phyloP scores from a whole-genome alignment of 2,113 vertebrate genomes.

The Ranitomeya imitator region DNA sequence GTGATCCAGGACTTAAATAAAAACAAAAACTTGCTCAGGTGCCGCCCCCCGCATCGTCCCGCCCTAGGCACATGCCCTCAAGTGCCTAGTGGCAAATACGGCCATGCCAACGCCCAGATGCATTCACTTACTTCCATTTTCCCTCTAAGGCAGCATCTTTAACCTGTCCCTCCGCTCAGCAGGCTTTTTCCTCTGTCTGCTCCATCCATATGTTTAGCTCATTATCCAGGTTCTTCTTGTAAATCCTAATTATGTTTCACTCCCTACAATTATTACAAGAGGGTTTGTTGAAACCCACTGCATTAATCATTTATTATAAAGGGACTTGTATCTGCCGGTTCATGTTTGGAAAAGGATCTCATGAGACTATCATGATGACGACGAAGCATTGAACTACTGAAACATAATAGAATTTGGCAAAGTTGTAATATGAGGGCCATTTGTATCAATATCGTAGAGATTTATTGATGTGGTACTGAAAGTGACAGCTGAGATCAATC shows the following conservation, averaged over 20 bases:
- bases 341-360: not conserved
- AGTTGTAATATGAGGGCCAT: not conserved
- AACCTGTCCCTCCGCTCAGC: slow-evolving; percentile 8
- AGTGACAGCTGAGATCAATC: too few species aligned
- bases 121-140: not conserved
- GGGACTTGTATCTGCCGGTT: not conserved
- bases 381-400: not conserved
- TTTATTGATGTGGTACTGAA: too few species aligned
- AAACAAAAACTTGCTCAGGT: too few species aligned
- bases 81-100: too few species aligned
- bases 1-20: too few species aligned
- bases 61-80: too few species aligned
- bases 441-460: too few species aligned
- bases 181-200: not conserved
- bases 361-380: not conserved
- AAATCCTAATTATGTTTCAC: slow-evolving; percentile 11
- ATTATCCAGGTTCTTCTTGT: not conserved
- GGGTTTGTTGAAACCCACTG: not conserved
- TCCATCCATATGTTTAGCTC: not conserved
- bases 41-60: too few species aligned
- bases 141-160: not conserved
- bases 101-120: too few species aligned
- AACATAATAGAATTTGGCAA: not conserved
- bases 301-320: not conserved
- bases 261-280: not conserved